phyloP scores from a whole-genome alignment of 2,888 invertebrate species.

The Calliopum simillimum region DNA sequence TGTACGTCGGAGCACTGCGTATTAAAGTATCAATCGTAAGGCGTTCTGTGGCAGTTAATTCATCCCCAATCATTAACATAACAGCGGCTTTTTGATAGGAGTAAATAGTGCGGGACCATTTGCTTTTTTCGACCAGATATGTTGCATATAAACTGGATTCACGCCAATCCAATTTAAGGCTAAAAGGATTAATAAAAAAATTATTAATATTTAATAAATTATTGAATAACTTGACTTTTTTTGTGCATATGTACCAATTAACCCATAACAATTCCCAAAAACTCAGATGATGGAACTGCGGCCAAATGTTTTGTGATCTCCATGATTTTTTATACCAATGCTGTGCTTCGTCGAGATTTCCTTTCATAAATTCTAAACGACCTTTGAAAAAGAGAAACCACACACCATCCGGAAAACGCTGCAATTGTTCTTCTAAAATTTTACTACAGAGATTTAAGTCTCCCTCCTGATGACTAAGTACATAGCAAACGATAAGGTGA shows the following conservation, averaged over 20 bases:
- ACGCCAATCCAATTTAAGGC: conserved; percentile 80
- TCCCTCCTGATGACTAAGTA: conserved; percentile 84
- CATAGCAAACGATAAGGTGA: conserved; percentile 85
- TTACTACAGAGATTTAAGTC: conserved; percentile 81
- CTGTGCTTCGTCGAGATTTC: conserved; percentile 78
- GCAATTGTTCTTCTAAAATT: conserved; percentile 77
- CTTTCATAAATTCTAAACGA: conserved; percentile 83
- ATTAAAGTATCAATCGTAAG: conserved; percentile 75
- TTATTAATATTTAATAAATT: too few relatives aligned
- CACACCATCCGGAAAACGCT: conserved; percentile 84
- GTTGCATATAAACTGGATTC: conserved; percentile 80
- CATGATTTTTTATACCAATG: conserved; percentile 84
- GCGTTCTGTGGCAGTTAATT: conserved; percentile 69
- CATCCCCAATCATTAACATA: conserved; percentile 76
- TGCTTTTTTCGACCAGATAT: conserved; percentile 79
- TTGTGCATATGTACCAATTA: conserved; percentile 73
- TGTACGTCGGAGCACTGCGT: conserved; percentile 80
- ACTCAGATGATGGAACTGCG: conserved; percentile 92
- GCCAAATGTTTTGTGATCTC: conserved; percentile 85
- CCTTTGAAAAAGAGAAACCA: conserved; percentile 94
- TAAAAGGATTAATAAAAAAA: conserved; percentile 51
- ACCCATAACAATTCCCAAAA: conserved; percentile 96
- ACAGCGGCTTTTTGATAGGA: conserved; percentile 90
- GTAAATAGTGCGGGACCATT: conserved; percentile 94
- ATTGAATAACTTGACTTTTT: not conserved